phyloP scores from a whole-genome alignment of 2,113 vertebrate species.

The Alethe diademata region DNA sequence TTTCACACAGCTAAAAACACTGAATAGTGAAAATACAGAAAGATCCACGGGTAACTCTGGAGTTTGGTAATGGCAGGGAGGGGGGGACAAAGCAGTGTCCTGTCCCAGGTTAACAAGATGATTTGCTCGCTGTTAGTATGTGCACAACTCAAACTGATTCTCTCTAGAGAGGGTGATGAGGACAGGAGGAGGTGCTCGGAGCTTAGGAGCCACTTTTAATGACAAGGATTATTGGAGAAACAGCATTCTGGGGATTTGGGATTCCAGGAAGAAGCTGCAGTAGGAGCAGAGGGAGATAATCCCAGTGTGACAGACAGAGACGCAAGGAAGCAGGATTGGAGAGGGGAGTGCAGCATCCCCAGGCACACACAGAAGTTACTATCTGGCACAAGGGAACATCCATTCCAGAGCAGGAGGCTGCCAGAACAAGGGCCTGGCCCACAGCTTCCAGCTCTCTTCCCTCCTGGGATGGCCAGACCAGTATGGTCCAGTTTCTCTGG shows the following conservation, averaged over 20 bases:
- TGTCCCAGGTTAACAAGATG: neutral
- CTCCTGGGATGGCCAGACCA: neutral
- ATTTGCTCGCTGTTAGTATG: neutral
- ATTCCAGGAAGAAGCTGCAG: slow-evolving; percentile 42
- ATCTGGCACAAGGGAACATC: neutral
- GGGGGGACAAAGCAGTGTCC: neutral
- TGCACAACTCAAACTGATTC: neutral
- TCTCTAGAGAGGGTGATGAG: neutral
- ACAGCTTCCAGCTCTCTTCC: neutral
- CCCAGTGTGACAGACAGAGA: slow-evolving; percentile 18
- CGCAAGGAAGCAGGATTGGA: neutral
- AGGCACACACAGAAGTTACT: neutral
- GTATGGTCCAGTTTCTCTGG: neutral
- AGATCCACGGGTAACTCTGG: neutral
- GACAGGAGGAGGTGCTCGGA: neutral
- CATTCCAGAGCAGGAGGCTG: neutral
- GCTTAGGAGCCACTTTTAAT: slow-evolving; percentile 23
- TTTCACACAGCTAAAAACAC: neutral
- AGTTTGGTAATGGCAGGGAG: neutral
- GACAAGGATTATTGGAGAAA: slow-evolving; percentile 50
- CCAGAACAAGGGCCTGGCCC: neutral
- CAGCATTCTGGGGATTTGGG: slow-evolving; percentile 46
- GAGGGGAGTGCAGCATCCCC: neutral
- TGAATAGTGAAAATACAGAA: neutral
- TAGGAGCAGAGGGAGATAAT: slow-evolving; percentile 46